phyloP scores from a whole-genome alignment of 2,113 vertebrate genomes.

The Lepidothrix coronata region DNA sequence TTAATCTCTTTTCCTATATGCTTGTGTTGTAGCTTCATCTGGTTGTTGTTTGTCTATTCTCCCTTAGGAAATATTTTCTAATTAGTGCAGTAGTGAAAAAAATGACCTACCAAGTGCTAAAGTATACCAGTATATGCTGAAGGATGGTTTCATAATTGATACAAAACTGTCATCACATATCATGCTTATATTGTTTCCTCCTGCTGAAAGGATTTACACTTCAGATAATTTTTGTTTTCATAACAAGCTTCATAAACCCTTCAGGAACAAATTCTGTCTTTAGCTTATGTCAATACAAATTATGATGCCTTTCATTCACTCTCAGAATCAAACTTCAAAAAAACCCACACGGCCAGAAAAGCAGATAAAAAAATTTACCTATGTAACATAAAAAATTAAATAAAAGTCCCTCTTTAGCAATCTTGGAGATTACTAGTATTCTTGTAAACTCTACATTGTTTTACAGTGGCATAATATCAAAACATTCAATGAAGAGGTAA shows the following conservation, averaged over 20 bases:
- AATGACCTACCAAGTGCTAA: not conserved
- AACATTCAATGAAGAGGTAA: not conserved
- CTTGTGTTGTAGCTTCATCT: not conserved
- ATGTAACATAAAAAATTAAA: not conserved
- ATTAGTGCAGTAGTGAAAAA: not conserved
- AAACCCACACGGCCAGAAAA: not conserved
- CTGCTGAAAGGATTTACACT: slow-evolving; percentile 18
- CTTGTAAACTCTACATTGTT: not conserved
- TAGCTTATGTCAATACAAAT: not conserved
- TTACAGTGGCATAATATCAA: not conserved
- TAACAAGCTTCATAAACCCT: slow-evolving; percentile 31
- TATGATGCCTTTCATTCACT: not conserved
- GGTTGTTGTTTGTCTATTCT: not conserved
- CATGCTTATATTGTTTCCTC: not conserved
- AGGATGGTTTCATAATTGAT: slow-evolving; percentile 1
- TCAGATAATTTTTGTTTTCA: slow-evolving; percentile 5
- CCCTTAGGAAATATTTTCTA: slow-evolving; percentile 15
- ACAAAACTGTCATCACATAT: not conserved
- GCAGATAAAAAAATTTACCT: not conserved
- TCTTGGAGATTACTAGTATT: not conserved
- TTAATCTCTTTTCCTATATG: slow-evolving; percentile 10
- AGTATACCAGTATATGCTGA: not conserved
- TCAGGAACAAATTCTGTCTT: not conserved
- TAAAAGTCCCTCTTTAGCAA: not conserved
- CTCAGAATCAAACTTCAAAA: not conserved